These are phyloP conservation scores for Zonitis immaculata DNA, from an alignment of 2,888 invertebrate genomes.

Conservation along the genomic window DNA sequence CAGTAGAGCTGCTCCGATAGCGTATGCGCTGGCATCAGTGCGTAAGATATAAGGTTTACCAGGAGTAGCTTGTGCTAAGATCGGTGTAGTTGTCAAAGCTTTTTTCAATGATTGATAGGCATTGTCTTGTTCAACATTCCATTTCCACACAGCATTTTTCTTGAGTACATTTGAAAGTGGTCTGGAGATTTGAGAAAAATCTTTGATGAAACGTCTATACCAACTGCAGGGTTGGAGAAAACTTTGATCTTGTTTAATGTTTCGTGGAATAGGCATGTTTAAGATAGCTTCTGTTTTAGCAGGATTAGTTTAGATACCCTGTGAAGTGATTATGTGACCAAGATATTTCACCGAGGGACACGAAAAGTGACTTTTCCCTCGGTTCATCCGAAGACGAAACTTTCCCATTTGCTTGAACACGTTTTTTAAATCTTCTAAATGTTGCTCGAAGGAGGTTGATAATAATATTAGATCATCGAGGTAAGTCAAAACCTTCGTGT, in stretches of 20 bases:
- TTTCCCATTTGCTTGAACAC: constrained; percentile 18
- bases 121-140: constrained; percentile 7
- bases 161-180: constrained; percentile 8
- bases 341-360: constrained; percentile 20
- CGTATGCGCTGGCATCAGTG: constrained; percentile 30
- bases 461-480: constrained; percentile 31
- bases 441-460: constrained; percentile 23
- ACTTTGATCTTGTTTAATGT: constrained; percentile 20
- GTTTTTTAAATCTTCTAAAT: constrained; percentile 22
- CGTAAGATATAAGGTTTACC: constrained; percentile 24
- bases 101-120: constrained; percentile 24
- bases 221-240: constrained; percentile 29
- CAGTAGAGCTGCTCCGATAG: constrained; percentile 23
- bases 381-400: constrained; percentile 22
- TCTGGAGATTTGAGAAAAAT: constrained; percentile 7
- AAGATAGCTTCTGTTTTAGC: constrained; percentile 23
- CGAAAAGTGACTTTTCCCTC: constrained; percentile 26
- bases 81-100: constrained; percentile 22
- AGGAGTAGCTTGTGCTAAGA: constrained; percentile 24
- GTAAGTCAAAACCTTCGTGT: constrained; percentile 24
- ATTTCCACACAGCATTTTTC: constrained; percentile 9
- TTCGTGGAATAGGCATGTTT: constrained; percentile 13
- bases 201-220: constrained; percentile 23
- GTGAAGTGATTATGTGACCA: constrained; percentile 22
- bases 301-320: constrained; percentile 23